Base-by-base conservation (phyloP, 2,888 invertebrate species). In the Homarus gammarus region DNA sequence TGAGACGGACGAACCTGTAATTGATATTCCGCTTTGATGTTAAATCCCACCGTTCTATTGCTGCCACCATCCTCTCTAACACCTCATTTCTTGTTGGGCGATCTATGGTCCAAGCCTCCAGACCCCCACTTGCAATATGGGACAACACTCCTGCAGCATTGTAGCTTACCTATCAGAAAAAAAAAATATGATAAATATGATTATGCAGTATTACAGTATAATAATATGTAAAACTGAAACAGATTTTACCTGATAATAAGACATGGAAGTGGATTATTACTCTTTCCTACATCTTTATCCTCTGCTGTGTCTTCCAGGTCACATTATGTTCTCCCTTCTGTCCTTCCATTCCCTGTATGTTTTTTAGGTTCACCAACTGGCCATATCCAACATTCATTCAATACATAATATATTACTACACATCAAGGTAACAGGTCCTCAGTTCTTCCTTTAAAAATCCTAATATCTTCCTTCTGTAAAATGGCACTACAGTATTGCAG, bases 71-170 rank as follows among this genome's bases (percentile, higher is more conserved):
- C 91, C 96, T 95, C 15, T 94, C 94, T 22, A 98, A 95, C 0
- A 98, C 98, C 70, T 95, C 95, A 5, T 95, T 95, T 15, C 98
- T 95, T 0, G 95, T 94, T 0, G 98, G 98, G 44, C 95, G 94
- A 18, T 95, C 94, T 31, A 97, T 96, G 0, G 95, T 96, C 99
- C 99, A 99, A 0, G 96, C 96, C 18, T 95, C 95, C 0, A 96
- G 95, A 0, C 99, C 99, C 94, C 99, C 99, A 0, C 98, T 98
- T 1, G 98, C 97, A 95, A 99, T 97, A 94, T 99, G 99, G 0
- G 98, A 97, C 85, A 99, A 95, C 36, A 99, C 98, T 5, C 99
- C 98, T 5, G 98, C 98, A 3, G 98, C 98, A 94, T 98, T 98
- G 94, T 99, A 99, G 93, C 98, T 97, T 90, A 98, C 96, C 96